These are phyloP conservation scores for Diaprepes abbreviatus DNA, from an alignment of 2,888 invertebrate species.

Conservation along the genomic window DNA sequence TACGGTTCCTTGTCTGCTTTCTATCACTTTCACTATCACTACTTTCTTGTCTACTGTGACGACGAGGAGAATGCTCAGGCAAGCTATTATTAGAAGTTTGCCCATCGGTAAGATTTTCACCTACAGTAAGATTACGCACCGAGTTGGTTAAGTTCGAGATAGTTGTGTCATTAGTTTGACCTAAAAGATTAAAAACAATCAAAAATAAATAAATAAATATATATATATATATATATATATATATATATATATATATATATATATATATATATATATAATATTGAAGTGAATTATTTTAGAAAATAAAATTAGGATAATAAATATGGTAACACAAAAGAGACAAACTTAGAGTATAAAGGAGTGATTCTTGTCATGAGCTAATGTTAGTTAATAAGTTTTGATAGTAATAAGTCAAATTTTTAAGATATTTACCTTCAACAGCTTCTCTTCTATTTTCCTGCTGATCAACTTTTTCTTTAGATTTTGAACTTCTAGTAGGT, in stretches of 20 bases:
- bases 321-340: no score
- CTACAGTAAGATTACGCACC: slow-evolving; percentile 64
- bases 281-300: no score
- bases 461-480: slow-evolving; percentile 39
- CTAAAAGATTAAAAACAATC: no score
- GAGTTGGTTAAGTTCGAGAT: slow-evolving; percentile 52
- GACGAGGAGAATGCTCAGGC: slow-evolving; percentile 51
- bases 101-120: slow-evolving; percentile 61
- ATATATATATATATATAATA: no score
- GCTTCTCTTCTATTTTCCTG: slow-evolving; percentile 56
- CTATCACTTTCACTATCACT: slow-evolving; percentile 61
- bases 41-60: slow-evolving; percentile 61
- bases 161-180: slow-evolving; percentile 26
- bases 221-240: no score
- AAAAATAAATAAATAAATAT: no score
- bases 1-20: slow-evolving; percentile 44
- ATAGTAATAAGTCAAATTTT: no score
- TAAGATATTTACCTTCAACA: slow-evolving; percentile 56
- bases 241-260: no score
- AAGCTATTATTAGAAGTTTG: slow-evolving; percentile 53
- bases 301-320: no score
- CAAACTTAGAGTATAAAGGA: no score
- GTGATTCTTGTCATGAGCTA: no score
- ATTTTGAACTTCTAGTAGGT: slow-evolving; percentile 58
- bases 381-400: no score